Evolutionary conservation across 1,140 invertebrate species (phyloP).

Genomic region (Nasonia giraulti): DNA sequence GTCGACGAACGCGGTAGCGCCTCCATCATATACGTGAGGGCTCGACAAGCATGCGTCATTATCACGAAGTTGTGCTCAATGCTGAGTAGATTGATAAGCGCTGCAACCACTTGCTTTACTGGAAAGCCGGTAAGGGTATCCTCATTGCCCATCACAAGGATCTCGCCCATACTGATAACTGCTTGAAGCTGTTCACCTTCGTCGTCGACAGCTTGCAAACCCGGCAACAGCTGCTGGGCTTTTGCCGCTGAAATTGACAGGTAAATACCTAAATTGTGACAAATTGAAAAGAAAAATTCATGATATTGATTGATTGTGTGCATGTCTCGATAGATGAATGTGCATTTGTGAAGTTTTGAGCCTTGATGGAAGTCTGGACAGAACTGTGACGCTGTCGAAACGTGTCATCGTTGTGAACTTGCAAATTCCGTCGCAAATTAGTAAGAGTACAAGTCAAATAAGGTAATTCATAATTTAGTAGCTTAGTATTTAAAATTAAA

Average conservation of each 20-base stretch:
- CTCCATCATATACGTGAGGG: constrained; percentile 99
- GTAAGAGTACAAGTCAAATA: background rate
- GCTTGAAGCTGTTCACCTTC: constrained; percentile 98
- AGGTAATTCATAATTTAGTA: background rate
- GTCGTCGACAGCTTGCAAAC: constrained; percentile 94
- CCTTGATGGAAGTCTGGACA: constrained; percentile 15
- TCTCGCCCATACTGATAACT: constrained; percentile 98
- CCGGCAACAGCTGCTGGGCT: constrained; percentile 94
- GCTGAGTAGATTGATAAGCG: constrained; percentile 89
- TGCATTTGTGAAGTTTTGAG: constrained; percentile 13
- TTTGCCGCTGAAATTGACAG: constrained; percentile 83
- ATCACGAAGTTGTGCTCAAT: constrained; percentile 99
- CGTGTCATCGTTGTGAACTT: background rate
- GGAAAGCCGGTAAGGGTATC: constrained; percentile 98
- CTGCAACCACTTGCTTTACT: constrained; percentile 97
- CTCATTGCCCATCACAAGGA: constrained; percentile 99
- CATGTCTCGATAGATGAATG: constrained; percentile 5
- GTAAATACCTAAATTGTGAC: constrained; percentile 46
- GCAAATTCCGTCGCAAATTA: constrained; percentile 23
- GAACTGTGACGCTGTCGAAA: constrained; percentile 1
- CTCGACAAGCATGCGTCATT: constrained; percentile 99
- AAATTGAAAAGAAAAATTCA: constrained; percentile 42
- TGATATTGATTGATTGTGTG: constrained; percentile 16
- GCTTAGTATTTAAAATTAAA: background rate
- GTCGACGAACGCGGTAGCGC: constrained; percentile 96